Conservation (phyloP, 2,113 vertebrate species). For the Canis aureus region DNA sequence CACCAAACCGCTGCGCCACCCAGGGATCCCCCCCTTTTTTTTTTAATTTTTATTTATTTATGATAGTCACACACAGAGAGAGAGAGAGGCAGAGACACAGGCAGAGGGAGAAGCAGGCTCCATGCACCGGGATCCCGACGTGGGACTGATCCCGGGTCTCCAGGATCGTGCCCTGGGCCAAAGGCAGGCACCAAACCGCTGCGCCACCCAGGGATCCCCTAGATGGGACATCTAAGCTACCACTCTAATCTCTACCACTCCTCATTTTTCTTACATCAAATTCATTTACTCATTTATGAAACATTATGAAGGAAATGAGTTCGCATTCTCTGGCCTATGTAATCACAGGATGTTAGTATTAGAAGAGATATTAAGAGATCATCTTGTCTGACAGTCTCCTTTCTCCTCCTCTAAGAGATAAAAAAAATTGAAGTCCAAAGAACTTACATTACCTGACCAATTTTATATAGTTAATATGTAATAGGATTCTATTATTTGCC, state of each 20-base stretch:
- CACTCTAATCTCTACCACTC: not conserved
- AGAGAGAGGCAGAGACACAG: no score
- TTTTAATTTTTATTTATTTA: no score
- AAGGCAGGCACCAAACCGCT: no score
- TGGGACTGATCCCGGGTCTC: no score
- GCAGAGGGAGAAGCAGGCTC: no score
- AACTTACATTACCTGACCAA: not conserved
- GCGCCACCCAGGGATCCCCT: not conserved
- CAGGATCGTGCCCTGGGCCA: no score
- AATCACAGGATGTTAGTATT: not conserved
- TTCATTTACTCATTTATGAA: constrained; percentile 14
- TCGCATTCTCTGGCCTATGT: not conserved
- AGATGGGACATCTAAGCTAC: not conserved
- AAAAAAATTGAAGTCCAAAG: not conserved
- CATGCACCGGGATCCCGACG: no score
- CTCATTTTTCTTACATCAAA: not conserved
- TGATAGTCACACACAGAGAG: no score
- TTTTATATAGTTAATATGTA: not conserved
- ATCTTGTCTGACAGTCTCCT: not conserved
- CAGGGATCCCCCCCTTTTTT: no score
- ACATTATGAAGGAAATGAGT: not conserved
- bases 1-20: no score
- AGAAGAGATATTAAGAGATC: not conserved
- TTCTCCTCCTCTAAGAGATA: not conserved
- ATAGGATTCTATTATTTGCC: not conserved